These are phyloP conservation scores for Desoria tigrina DNA, from an alignment of 2,888 invertebrate genomes.

Conservation along the genomic window DNA sequence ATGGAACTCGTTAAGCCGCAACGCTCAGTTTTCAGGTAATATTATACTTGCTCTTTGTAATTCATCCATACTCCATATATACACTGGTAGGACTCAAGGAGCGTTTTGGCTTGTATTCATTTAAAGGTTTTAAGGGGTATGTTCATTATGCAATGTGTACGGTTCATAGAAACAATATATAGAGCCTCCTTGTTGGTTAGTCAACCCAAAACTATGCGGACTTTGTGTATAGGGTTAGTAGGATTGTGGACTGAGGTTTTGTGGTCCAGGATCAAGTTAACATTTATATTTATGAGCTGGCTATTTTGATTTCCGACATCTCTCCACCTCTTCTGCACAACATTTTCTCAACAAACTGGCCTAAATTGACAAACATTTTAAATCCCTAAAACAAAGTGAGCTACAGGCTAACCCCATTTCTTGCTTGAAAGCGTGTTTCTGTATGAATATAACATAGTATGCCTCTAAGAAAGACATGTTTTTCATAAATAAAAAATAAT, in stretches of 20 bases:
- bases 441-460: too few species aligned
- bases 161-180: background rate
- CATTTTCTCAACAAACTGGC: constrained; percentile 7
- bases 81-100: too few species aligned
- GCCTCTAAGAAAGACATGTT: too few species aligned
- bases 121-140: background rate
- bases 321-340: constrained; percentile 26
- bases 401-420: too few species aligned
- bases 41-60: constrained; percentile 19
- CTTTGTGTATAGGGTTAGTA: background rate
- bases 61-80: background rate
- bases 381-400: background rate
- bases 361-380: constrained; percentile 18
- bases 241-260: too few species aligned
- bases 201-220: background rate
- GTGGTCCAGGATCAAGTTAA: constrained; percentile 6
- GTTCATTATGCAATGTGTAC: background rate
- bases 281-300: constrained; percentile 35
- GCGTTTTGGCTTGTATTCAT: too few species aligned
- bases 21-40: constrained; percentile 46
- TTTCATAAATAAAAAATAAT: too few species aligned
- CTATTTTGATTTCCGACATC: constrained; percentile 44
- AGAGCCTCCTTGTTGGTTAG: constrained; percentile 1
- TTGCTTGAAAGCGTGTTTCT: too few species aligned
- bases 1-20: constrained; percentile 52